Base-by-base conservation (phyloP, 2,113 vertebrate genomes). In the Gnathonemus echidnorhynchus region DNA sequence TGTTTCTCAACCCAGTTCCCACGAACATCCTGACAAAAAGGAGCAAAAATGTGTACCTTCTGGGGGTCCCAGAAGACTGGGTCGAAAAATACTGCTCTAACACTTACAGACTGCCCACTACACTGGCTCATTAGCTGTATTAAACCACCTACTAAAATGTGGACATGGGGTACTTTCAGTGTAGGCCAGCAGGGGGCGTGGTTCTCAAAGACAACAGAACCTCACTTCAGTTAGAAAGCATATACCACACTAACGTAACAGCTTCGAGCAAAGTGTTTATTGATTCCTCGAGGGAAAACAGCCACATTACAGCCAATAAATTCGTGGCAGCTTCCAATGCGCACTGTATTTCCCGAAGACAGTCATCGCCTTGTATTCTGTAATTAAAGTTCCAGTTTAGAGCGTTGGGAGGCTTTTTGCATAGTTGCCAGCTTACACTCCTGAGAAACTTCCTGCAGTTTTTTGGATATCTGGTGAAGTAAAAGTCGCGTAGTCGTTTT, bases 311-410 rank as follows among this genome's bases (percentile, higher is more conserved):
- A 31, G 62, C n/a, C 62, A 70, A 27, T 13, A 31, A 70, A 70
- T 70, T 31, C 27, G n/a, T 1, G 21, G 27, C 17, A 31, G 88
- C 86, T 62, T 70, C 50, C 52, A 21, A n/a, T 9, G 10, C 7
- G 7, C 66, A 24, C n/a, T 86, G 17, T 0, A 39, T 66, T 50
- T 89, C 66, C 49, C n/a, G 70, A 91, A 92, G 92, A 91, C 74
- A 21, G 80, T 90, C 90, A 91, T 93, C 93, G 93, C 94, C 91
- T 92, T 91, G 92, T 77, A 53, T 77, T 46, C 24, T 24, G 91
- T 90, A 66, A 90, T 56, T 87, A 88, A 86, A 89, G 87, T 89
- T 88, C 10, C 85, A 1, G 46, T 91, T 92, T 92, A 21, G 84
- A 24, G 11, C 87, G 21, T 88, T 3, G 35, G 3, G 21, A 10